phyloP scores from a whole-genome alignment of 1,140 invertebrate species.

The Zaprionus lachaisei region DNA sequence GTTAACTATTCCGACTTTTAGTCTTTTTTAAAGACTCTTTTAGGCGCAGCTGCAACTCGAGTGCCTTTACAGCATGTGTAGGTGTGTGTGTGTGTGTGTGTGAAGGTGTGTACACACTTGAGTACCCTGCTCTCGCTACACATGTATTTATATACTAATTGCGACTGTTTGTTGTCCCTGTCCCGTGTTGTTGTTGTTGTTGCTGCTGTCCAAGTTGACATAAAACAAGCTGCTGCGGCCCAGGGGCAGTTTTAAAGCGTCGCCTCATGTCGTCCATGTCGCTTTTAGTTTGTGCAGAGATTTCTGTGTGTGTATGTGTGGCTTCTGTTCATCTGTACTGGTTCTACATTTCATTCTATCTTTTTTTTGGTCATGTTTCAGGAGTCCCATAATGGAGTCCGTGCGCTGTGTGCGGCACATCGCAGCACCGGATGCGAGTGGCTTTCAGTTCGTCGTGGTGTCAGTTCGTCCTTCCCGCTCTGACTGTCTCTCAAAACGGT shows the following conservation, averaged over 20 bases:
- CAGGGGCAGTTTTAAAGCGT: constrained; percentile 74
- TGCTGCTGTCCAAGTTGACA: constrained; percentile 69
- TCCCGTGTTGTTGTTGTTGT: constrained; percentile 32
- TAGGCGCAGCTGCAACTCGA: constrained; percentile 74
- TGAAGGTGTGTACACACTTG: constrained; percentile 23
- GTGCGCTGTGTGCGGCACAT: constrained; percentile 46
- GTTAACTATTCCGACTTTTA: constrained; percentile 19
- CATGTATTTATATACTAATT: constrained; percentile 62
- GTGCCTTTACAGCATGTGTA: constrained; percentile 38
- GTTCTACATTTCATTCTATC: neutral
- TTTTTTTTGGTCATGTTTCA: constrained; percentile 30
- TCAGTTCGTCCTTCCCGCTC: neutral
- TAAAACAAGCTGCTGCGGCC: constrained; percentile 68
- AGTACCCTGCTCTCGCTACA: constrained; percentile 37
- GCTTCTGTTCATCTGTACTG: neutral
- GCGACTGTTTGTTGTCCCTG: constrained; percentile 50
- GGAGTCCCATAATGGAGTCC: constrained; percentile 53
- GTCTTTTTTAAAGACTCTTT: constrained; percentile 73
- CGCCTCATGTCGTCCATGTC: constrained; percentile 40
- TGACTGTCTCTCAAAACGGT: neutral
- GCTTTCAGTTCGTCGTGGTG: constrained; percentile 16
- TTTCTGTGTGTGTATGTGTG: constrained; percentile 14
- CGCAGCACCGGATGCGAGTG: constrained; percentile 62
- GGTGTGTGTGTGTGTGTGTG: constrained; percentile 7
- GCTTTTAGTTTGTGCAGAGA: constrained; percentile 33